phyloP scores from a whole-genome alignment of 2,113 vertebrate species.

The Anguilla rostrata region DNA sequence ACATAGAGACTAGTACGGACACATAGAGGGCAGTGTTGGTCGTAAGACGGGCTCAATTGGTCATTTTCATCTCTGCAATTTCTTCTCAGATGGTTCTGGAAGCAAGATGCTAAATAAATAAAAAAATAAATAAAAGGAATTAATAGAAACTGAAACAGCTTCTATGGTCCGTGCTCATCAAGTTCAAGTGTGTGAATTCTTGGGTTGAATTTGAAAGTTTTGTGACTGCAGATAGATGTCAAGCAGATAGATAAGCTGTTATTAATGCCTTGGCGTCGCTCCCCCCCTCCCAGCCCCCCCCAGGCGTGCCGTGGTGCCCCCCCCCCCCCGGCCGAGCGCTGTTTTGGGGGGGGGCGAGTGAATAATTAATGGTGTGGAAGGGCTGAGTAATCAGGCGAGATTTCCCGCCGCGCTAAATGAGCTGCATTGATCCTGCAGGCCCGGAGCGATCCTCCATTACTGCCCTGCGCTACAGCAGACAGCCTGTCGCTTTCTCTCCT shows the following conservation, averaged over 20 bases:
- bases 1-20: background rate
- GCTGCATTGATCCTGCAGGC: conserved; percentile 68
- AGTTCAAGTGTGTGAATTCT: background rate
- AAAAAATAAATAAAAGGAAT: background rate
- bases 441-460: conserved; percentile 65
- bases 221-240: background rate
- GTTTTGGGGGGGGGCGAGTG: conserved; percentile 1
- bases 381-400: conserved; percentile 78
- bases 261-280: background rate
- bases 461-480: conserved; percentile 46
- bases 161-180: background rate
- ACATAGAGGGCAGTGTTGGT: background rate
- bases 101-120: background rate
- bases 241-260: background rate
- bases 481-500: background rate
- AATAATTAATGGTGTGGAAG: conserved; percentile 65
- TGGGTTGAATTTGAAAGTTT: background rate
- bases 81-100: background rate
- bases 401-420: conserved; percentile 70
- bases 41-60: background rate
- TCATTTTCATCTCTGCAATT: background rate
- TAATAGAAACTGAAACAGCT: background rate
- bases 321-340: conserved; percentile 42
- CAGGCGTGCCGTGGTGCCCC: background rate
- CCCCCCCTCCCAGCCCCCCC: background rate